Conservation (phyloP, 64 coral and sea anemone species). For the Anthopleura sola region DNA sequence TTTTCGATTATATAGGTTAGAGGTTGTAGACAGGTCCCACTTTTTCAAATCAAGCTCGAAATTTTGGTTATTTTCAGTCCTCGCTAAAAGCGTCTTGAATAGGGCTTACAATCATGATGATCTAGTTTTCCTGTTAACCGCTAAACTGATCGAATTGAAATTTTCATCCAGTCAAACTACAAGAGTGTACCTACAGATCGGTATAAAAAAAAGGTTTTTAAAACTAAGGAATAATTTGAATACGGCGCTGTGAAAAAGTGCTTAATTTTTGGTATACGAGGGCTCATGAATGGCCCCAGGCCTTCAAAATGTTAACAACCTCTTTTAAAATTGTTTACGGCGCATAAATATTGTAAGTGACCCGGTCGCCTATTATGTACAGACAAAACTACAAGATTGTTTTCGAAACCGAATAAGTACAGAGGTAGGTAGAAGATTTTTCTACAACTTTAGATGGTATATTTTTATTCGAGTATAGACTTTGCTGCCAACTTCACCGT, state of each 20-base stretch:
- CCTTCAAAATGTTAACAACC: too few species aligned
- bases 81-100: not conserved
- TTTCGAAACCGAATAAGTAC: too few species aligned
- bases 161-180: not conserved
- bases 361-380: too few species aligned
- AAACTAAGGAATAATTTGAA: too few species aligned
- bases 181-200: not conserved
- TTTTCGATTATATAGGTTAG: not conserved
- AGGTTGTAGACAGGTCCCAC: not conserved
- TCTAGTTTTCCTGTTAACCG: not conserved
- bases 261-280: not conserved
- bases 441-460: too few species aligned
- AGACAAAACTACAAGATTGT: too few species aligned
- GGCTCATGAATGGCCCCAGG: not conserved
- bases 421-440: too few species aligned
- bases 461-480: too few species aligned
- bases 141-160: not conserved
- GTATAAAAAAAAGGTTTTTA: not conserved
- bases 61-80: not conserved
- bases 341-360: too few species aligned
- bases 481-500: too few species aligned
- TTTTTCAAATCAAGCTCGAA: slow-evolving; percentile 9
- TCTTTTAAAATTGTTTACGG: too few species aligned
- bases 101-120: not conserved
- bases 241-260: not conserved